Evolutionary conservation across 2,888 invertebrate genomes (phyloP), one percentile per base, ranked within the genome.

Genomic region (Drosophila merina): DNA sequence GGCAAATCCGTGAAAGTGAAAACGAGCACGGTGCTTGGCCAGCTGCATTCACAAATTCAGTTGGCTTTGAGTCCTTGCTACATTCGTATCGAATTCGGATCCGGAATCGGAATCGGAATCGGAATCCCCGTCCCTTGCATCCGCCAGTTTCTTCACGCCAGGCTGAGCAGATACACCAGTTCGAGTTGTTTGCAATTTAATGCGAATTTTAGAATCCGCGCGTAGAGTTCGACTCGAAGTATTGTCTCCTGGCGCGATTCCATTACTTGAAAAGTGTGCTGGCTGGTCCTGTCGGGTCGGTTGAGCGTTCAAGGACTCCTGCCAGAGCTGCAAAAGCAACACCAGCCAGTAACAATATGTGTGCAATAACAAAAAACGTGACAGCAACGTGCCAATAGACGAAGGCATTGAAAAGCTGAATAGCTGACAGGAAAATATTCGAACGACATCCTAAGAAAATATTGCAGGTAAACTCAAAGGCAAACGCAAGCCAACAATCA

Each of bases 231-330:
- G 67, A 74, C 57, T 49, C 47, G 56, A 51, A 10, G 25, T 44
- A 44, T 25, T 42, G 9, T 20, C 5, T 42, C 20, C 40, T 8
- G 8, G 14, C 40, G 40, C 20, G 20, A 12, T 25, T 25, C 25
- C 44, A 57, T 62, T 68, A 66, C 60, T 49, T 52, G 71, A 31
- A 51, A 63, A 59, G 55, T 62, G 79, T 62, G 73, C 78, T 64
- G 47, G 26, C 33, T 30, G 51, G 48, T 60, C 78, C 86, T 88
- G 85, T 64, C 82, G 88, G 88, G 88, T 82, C 82, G 88, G 82
- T 86, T 88, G 85, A 83, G 87, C 87, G 85, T 87, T 88, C 82
- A 82, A 82, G 82, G 82, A 88, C 88, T 82, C 58, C 75, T 25
- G 49, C 47, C 38, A 40, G 54, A 60, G 71, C 75, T 60, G 59